Evolutionary conservation across 2,888 invertebrate species (phyloP).

Genomic region (Pteria penguin): DNA sequence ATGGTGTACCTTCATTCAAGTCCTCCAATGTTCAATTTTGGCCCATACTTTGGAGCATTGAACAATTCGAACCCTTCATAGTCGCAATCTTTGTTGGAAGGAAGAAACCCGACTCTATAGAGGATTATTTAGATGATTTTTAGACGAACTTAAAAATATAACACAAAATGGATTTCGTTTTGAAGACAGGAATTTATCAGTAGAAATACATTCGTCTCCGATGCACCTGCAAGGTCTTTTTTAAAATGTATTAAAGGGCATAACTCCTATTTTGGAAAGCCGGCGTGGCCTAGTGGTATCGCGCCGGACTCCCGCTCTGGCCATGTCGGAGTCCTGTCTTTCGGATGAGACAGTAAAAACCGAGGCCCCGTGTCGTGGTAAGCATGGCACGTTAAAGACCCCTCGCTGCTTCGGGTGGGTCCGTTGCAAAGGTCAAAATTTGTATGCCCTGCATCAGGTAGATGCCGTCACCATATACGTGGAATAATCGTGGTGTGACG

Average conservation of each 20-base stretch:
- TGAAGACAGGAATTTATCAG: background rate
- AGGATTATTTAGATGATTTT: conserved; percentile 47
- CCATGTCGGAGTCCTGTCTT: too few relatives aligned
- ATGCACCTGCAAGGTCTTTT: background rate
- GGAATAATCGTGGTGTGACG: too few relatives aligned
- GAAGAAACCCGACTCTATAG: conserved; percentile 46
- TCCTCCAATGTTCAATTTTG: conserved; percentile 45
- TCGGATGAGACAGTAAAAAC: too few relatives aligned
- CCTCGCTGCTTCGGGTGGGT: too few relatives aligned
- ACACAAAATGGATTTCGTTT: background rate
- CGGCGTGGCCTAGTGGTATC: too few relatives aligned
- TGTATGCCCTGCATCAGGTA: too few relatives aligned
- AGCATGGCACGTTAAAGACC: too few relatives aligned
- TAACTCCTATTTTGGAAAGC: background rate
- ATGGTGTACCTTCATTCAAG: conserved; percentile 30
- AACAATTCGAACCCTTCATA: conserved; percentile 41
- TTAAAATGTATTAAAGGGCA: background rate
- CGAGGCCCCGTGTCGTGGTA: too few relatives aligned
- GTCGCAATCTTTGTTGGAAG: conserved; percentile 51
- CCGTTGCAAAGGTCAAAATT: too few relatives aligned
- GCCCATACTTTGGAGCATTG: conserved; percentile 46
- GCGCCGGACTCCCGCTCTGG: too few relatives aligned
- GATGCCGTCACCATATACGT: too few relatives aligned
- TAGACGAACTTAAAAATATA: conserved; percentile 44
- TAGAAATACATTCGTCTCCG: background rate